These are phyloP conservation scores for Mastomys coucha DNA, from an alignment of 2,113 vertebrate species.

Conservation along the genomic window DNA sequence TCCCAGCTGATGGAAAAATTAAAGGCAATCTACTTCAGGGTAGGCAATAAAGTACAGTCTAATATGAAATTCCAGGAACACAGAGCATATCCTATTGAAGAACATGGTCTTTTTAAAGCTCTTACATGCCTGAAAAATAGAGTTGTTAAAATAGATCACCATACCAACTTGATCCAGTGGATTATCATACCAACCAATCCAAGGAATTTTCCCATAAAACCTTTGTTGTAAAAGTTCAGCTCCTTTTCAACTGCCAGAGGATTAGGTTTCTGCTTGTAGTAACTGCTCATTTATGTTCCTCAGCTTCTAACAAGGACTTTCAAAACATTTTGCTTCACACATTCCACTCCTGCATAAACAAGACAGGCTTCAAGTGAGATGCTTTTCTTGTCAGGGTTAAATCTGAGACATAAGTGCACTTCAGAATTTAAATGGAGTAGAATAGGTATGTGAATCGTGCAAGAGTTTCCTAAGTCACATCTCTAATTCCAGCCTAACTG, in stretches of 20 bases:
- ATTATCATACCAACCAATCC: conserved; percentile 43
- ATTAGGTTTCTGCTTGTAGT: conserved; percentile 81
- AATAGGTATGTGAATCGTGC: not conserved
- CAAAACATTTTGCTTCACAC: conserved; percentile 77
- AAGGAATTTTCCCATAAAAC: conserved; percentile 39
- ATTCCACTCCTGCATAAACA: conserved; percentile 37
- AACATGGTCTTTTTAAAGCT: conserved; percentile 47
- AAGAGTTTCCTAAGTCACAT: not conserved
- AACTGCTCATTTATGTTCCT: conserved; percentile 84
- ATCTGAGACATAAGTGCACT: conserved; percentile 45
- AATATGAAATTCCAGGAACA: not conserved
- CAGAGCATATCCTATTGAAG: not conserved
- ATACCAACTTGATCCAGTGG: conserved; percentile 36
- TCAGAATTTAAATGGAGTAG: conserved; percentile 52
- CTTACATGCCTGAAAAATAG: not conserved
- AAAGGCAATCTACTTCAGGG: not conserved
- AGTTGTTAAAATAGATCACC: conserved; percentile 31
- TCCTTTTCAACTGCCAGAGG: conserved; percentile 76
- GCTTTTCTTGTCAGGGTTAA: conserved; percentile 46
- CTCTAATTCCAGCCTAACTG: conserved; percentile 2
- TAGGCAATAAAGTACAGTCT: conserved; percentile 49
- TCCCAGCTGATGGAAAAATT: conserved; percentile 27
- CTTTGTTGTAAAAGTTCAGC: not conserved
- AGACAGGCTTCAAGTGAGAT: conserved; percentile 37
- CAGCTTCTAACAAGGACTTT: conserved; percentile 68